Base-by-base conservation (phyloP, 2,797 vertebrate genomes). In the Aldrovandia affinis region DNA sequence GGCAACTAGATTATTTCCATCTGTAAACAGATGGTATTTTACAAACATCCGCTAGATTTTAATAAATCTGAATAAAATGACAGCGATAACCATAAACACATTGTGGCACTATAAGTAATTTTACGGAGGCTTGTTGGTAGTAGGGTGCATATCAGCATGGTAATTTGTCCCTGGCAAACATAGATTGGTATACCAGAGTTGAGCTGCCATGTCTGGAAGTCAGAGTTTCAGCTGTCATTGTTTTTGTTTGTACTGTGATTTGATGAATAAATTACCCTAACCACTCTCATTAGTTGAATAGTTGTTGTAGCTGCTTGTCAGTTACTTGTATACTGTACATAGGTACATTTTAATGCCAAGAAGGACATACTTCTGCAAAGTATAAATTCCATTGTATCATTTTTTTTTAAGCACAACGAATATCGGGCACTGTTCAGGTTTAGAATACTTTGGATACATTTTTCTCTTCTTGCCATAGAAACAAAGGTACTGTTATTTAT, bases 61-160 rank as follows among this genome's bases (percentile, higher is more conserved):
- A 85, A 77, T 36, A 39, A 44, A 36, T 6, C 50, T 50, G 81
- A 92, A 88, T 91, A 89, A 92, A 89, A 93, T 86, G 84, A 55
- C 91, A 57, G 81, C 91, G 88, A 92, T 91, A 89, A 92, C 91
- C 91, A 89, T 86, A 93, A 95, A 93, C 91, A 85, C 87, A 88
- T 92, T 92, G 84, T 92, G 91, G 92, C 90, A 93, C 63, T 83
- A 75, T 78, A 92, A 93, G 88, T 91, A 93, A 91, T 90, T 89
- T 89, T 86, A 91, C 89, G 88, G 68, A 47, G 91, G 89, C 89
- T 83, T 91, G 83, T 88, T 77, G n/a, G 1, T 70, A 84, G 57
- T 86, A 85, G 85, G 89, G 90, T 90, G 83, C 92, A 87, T 89
- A 91, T 89, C 73, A 39, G 79, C 84, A 78, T 90, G 73, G 82